These are phyloP conservation scores for Hippocampus barbouri DNA, from an alignment of 2,113 vertebrate genomes.

Conservation along the genomic window DNA sequence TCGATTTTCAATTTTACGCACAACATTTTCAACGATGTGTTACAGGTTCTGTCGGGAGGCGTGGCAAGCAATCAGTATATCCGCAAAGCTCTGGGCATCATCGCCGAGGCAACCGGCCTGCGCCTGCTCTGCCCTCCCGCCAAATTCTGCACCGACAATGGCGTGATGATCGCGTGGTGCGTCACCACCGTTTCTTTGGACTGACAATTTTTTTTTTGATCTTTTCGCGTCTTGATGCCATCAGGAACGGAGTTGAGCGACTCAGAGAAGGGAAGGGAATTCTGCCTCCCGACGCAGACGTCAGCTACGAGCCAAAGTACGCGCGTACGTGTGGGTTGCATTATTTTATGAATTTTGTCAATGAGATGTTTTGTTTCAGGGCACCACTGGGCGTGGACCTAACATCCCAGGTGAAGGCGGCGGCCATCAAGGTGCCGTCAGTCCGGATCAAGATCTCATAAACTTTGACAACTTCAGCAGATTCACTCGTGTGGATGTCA, in stretches of 20 bases:
- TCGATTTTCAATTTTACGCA: no score
- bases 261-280: constrained; percentile 80
- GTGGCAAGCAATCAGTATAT: constrained; percentile 94
- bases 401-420: constrained; percentile 80
- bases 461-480: neutral
- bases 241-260: constrained; percentile 92
- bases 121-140: constrained; percentile 83
- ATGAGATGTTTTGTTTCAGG: constrained; percentile 55
- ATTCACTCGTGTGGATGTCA: neutral
- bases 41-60: constrained; percentile 90
- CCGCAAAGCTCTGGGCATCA: constrained; percentile 71
- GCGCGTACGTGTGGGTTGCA: neutral
- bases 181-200: constrained; percentile 7
- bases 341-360: neutral
- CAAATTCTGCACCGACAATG: constrained; percentile 91
- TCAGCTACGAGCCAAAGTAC: constrained; percentile 87
- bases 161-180: constrained; percentile 95
- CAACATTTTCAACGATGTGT: neutral
- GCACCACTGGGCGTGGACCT: constrained; percentile 85
- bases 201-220: neutral
- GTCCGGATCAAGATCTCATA: constrained; percentile 68
- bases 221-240: neutral
- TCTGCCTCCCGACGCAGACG: constrained; percentile 64
- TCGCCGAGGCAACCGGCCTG: constrained; percentile 77
- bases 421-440: constrained; percentile 78